Conservation (phyloP, 2,888 invertebrate genomes). For the Dicranocentrus wangi region DNA sequence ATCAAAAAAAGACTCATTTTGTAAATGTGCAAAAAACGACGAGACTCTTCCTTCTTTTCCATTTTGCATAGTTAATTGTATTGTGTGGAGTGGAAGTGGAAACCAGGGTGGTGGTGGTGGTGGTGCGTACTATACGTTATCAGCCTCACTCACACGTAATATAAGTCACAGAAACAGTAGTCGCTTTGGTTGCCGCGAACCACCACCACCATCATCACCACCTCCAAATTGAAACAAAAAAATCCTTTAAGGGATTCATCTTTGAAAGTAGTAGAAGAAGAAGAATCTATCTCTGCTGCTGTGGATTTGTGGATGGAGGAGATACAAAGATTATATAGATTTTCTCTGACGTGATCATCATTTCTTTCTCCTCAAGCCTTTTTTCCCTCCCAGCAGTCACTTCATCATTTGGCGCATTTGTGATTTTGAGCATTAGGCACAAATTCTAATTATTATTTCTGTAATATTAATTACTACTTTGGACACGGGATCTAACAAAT, state of each 20-base stretch:
- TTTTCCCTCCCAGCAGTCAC: constrained; percentile 29
- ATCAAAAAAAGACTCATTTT: constrained; percentile 36
- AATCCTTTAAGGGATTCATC: no score
- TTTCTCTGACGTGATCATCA: constrained; percentile 34
- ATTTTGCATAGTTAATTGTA: neutral
- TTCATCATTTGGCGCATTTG: constrained; percentile 31
- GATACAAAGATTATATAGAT: constrained; percentile 37
- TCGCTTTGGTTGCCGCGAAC: no score
- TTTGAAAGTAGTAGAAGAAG: no score
- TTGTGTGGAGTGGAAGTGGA: neutral
- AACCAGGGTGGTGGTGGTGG: neutral
- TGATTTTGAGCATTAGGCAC: constrained; percentile 32
- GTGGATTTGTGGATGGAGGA: neutral
- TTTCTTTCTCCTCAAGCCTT: constrained; percentile 44
- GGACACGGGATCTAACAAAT: neutral
- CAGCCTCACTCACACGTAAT: neutral
- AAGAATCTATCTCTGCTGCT: no score
- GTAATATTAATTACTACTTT: constrained; percentile 46
- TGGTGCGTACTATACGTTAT: neutral
- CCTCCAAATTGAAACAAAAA: no score
- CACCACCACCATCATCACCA: no score
- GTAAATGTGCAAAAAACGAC: no score
- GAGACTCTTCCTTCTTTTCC: constrained; percentile 8
- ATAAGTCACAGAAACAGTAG: no score
- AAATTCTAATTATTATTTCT: constrained; percentile 42